These are phyloP conservation scores for Drosophila subsilvestris DNA, from an alignment of 2,888 invertebrate species.

Conservation along the genomic window DNA sequence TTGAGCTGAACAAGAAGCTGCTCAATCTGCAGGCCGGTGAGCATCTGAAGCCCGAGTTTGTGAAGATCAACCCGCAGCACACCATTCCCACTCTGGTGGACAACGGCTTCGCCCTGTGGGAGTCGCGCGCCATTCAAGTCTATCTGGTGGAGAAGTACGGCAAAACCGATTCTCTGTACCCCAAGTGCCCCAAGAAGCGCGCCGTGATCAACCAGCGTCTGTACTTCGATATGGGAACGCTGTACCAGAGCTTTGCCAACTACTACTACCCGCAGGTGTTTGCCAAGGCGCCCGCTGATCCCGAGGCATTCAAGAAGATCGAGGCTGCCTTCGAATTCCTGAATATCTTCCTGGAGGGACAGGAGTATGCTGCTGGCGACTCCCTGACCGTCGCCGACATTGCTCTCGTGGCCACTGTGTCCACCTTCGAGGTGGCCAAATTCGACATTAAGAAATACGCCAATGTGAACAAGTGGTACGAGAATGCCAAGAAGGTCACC, in stretches of 20 bases:
- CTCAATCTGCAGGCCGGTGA: conserved; percentile 87
- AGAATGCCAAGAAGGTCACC: conserved; percentile 86
- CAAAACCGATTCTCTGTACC: conserved; percentile 89
- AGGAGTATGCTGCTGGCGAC: conserved; percentile 89
- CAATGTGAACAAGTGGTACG: conserved; percentile 88
- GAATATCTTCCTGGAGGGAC: conserved; percentile 89
- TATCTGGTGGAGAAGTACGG: conserved; percentile 93
- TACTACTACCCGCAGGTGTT: conserved; percentile 89
- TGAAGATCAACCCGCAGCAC: conserved; percentile 93
- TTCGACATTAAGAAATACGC: conserved; percentile 89
- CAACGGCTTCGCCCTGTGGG: conserved; percentile 91
- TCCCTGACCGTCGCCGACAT: conserved; percentile 92
- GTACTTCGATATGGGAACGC: conserved; percentile 91
- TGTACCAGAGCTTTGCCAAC: conserved; percentile 89
- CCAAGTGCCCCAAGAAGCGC: conserved; percentile 90
- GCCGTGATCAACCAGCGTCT: conserved; percentile 91
- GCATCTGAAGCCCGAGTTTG: conserved; percentile 88
- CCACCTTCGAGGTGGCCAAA: conserved; percentile 88
- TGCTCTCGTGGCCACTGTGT: conserved; percentile 87
- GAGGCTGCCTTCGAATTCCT: conserved; percentile 88
- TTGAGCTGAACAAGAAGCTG: conserved; percentile 87
- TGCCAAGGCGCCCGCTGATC: conserved; percentile 87
- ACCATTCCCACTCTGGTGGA: conserved; percentile 93
- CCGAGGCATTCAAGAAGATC: conserved; percentile 88
- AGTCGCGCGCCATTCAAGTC: conserved; percentile 92